Percentiles rank a stretch among this genome's conserved stretches.
Evolutionary conservation across 2,797 vertebrate species (phyloP).

Genomic region (Otus scops): DNA sequence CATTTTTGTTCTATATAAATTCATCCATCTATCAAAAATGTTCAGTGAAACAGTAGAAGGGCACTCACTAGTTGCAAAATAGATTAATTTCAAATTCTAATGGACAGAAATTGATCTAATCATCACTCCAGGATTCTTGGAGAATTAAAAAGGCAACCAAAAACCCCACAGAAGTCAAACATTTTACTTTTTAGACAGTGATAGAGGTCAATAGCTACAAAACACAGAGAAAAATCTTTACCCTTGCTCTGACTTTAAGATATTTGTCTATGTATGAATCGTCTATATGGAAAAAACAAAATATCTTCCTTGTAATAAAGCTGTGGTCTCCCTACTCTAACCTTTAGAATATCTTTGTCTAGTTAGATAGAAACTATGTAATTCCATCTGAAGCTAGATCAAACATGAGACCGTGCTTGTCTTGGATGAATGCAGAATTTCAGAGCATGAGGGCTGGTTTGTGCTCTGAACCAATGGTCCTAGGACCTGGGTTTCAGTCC

Average conservation of each 20-base stretch:
- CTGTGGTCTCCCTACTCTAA: neutral
- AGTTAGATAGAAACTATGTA: neutral
- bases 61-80: slow-evolving; percentile 1
- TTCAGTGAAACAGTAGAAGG: slow-evolving; percentile 11
- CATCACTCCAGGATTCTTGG: neutral
- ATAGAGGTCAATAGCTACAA: neutral
- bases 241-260: neutral
- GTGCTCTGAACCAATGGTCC: neutral
- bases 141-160: neutral
- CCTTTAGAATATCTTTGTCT: neutral
- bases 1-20: slow-evolving; percentile 38
- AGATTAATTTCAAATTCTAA: slow-evolving; percentile 61
- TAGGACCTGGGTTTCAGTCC: neutral
- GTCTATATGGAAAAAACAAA: neutral
- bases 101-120: slow-evolving; percentile 53
- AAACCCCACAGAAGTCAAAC: neutral
- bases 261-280: neutral
- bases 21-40: slow-evolving; percentile 46
- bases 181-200: neutral
- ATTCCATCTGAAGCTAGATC: neutral
- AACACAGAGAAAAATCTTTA: neutral
- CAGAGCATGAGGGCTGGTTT: neutral
- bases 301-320: neutral
- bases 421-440: neutral
- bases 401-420: neutral